Conservation (phyloP, 2,888 invertebrate genomes). For the Drosophila fulvimacula region DNA sequence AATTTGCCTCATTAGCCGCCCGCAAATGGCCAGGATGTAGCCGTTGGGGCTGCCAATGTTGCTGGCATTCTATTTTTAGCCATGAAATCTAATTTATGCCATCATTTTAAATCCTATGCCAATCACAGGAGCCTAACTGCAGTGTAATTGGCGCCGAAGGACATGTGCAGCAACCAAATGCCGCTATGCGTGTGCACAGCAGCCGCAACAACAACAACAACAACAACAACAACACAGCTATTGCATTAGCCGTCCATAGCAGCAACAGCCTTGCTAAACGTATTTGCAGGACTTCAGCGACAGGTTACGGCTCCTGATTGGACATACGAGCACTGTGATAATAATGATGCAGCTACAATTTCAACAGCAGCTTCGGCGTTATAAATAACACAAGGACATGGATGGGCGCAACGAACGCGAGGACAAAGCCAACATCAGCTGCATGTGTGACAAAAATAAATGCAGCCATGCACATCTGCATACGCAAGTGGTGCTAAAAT, state of each 20-base stretch:
- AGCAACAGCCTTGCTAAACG: conserved; percentile 51
- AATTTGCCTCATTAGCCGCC: conserved; percentile 39
- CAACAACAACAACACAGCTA: conserved; percentile 2
- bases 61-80: conserved; percentile 51
- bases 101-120: conserved; percentile 28
- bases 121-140: conserved; percentile 37
- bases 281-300: conserved; percentile 17
- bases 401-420: conserved; percentile 67
- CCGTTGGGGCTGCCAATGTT: no score
- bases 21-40: conserved; percentile 10
- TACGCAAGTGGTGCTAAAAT: conserved; percentile 55
- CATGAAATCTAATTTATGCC: conserved; percentile 56
- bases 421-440: conserved; percentile 43
- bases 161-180: conserved; percentile 36
- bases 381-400: conserved; percentile 80
- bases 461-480: conserved; percentile 28
- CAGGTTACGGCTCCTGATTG: conserved; percentile 44
- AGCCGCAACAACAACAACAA: not conserved
- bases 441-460: conserved; percentile 53
- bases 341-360: conserved; percentile 50
- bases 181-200: conserved; percentile 36
- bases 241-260: conserved; percentile 31
- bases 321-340: conserved; percentile 31
- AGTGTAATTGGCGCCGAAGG: conserved; percentile 56
- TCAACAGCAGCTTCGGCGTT: conserved; percentile 59